phyloP scores from a whole-genome alignment of 1,140 invertebrate genomes.

The Ylistrum balloti region DNA sequence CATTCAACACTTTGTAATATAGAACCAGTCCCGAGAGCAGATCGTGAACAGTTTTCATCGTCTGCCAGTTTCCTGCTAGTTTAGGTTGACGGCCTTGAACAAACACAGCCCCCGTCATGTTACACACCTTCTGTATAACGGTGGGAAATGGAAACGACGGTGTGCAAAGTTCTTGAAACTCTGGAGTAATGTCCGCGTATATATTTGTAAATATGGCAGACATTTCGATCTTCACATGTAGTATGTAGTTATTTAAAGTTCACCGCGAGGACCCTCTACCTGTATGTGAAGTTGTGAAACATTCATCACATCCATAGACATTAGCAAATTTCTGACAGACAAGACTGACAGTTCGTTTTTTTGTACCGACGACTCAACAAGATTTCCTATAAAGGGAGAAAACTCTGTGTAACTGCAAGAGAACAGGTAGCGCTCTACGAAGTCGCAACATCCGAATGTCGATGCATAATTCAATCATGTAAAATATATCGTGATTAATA shows the following conservation, averaged over 20 bases:
- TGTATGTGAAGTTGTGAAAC: neutral
- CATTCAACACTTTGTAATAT: neutral
- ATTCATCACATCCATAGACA: neutral
- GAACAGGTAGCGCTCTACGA: too few relatives aligned
- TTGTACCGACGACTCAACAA: neutral
- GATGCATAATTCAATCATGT: too few relatives aligned
- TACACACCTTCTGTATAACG: slow-evolving; percentile 12
- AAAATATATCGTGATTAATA: too few relatives aligned
- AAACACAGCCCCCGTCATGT: neutral
- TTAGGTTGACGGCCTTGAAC: neutral
- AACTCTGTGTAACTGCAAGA: neutral
- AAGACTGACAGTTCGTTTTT: neutral
- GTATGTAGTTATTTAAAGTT: neutral
- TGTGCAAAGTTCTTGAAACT: neutral
- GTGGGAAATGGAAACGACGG: neutral
- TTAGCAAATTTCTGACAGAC: neutral
- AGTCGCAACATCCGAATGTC: too few relatives aligned
- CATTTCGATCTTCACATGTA: neutral
- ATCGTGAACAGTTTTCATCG: slow-evolving; percentile 23
- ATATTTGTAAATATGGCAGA: neutral
- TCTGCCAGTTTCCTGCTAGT: slow-evolving; percentile 23
- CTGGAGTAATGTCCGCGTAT: slow-evolving; percentile 6
- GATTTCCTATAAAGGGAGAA: slow-evolving; percentile 3
- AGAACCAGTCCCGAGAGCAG: neutral
- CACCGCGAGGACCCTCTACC: neutral